Evolutionary conservation across 2,797 vertebrate species (phyloP), one percentile per base, ranked within the genome.

Genomic region (Holocentrus rufus): DNA sequence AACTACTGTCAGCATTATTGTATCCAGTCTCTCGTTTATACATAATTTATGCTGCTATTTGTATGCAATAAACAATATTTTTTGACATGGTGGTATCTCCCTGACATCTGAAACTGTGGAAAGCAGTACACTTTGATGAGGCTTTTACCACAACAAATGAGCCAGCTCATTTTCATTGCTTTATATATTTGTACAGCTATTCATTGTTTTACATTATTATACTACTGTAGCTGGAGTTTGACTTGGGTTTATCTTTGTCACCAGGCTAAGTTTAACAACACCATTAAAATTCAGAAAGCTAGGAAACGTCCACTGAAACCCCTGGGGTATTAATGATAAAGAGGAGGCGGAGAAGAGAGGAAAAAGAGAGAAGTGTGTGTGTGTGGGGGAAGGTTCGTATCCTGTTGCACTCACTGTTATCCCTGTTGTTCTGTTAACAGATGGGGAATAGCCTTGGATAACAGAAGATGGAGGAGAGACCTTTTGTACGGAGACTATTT

Each of bases 361-460:
- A 17, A 22, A 31, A 62, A n/a, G 10, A 20, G 3, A 69, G 2
- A 17, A 14, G 57, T 3, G 4, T 54, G 76, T 60, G 46, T 20
- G 11, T 27, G 9, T 18, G 22, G 74, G 42, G 18, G 22, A 74
- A 34, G 59, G 36, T 34, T 85, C 27, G 56, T 46, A 61, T 68
- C 65, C 60, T 87, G 72, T 83, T 79, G 42, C 46, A 90, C 85
- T 92, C 39, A 90, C 57, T 77, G 58, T 60, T 87, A 64, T 91
- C 72, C 79, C 73, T 90, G 83, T 92, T 87, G 80, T 88, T 90
- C 72, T 93, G 76, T 93, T 88, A 85, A 94, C 93, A 95, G 94
- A 95, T 95, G 94, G 94, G 94, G 74, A 95, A 95, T 85, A 95
- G 50, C 89, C 91, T 95, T 81, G 94, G 92, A 89, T 95, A 93